Evolutionary conservation across 1,140 invertebrate species (phyloP), one percentile per base, ranked within the genome.

Genomic region (Leptinotarsa defecta): DNA sequence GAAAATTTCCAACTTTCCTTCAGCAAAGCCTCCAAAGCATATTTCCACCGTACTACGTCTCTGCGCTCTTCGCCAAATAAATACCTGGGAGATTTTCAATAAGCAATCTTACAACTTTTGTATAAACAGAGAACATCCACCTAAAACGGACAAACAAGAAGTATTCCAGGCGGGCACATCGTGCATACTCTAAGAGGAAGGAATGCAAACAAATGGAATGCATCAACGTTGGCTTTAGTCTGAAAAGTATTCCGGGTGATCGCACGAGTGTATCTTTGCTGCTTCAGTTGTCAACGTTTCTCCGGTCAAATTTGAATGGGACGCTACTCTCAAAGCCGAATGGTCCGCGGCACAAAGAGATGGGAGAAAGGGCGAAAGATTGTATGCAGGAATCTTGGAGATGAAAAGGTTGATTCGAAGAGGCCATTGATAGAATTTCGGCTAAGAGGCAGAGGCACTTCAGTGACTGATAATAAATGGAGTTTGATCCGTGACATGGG

Each of bases 131-230:
- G 68, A 67, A 69, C 61, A 68, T 61, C 49, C n/a, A 43, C 22
- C 20, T 24, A 68, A 75, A 75, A 62, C 62, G 68, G 68, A 70
- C 67, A 75, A 75, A 70, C 63, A 75, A 75, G 62, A 75, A 75
- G n/a, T 5, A 70, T 70, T 75, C 27, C 68, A 3, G 68, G 70
- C 52, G n/a, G 17, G 52, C 3, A 57, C 52, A 57, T 57, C 52
- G 52, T 57, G n/a, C 52, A 57, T 57, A 13, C 52, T 19, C n/a
- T 4, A n/a, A 57, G 52, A 57, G 52, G 52, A 57, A 57, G 52
- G 52, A 57, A 57, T 43, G 68, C 68, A 75, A 71, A 71, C 68
- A 75, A 68, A 57, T 68, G 61, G 61, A 43, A 20, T 34, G 61
- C 68, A 74, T 62, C 61, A 20, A 74, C 52, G 27, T 57, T 15